Base-by-base conservation (phyloP, 2,113 vertebrate genomes). In the Ramphastos sulfuratus region DNA sequence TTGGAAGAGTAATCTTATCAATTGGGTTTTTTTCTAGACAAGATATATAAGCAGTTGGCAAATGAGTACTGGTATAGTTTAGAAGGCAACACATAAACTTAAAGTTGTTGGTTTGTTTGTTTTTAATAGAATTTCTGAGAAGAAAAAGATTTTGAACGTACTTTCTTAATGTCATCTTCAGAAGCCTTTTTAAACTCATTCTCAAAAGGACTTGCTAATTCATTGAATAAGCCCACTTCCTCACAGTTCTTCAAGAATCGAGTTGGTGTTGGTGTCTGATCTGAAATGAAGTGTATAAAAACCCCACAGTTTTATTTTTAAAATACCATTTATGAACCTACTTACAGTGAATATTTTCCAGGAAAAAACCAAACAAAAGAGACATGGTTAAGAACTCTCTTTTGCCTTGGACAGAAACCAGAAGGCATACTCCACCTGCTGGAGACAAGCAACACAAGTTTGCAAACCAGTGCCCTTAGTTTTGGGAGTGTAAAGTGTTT, bases 231-330 rank as follows among this genome's bases (percentile, higher is more conserved):
- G 89, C 99, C 99, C 11, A 99, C 99, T 98, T 99, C 99, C 98
- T 99, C 99, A 95, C 99, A 99, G 98, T 99, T 99, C 98, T 99
- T 99, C 94, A 99, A 95, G 96, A 99, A 99, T 94, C 99, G 98
- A 81, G 99, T 99, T 50, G 99, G 99, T 70, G 99, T 99, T 35
- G 99, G 99, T 30, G 99, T 99, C 98, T 99, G 99, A 98, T 99
- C 99, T 99, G 98, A 92, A 98, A 97, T 10, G 81, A 96, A 96
- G 93, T 7, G 67, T 35, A 95, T 79, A 96, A 60, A 89, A 79
- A 3, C 5, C 31, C 59, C 84, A 46, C 15, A 33, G 10, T 66
- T 92, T 91, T 65, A 54, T 23, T 87, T 75, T 66, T 15, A 56
- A 67, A 91, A 77, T 63, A 60, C 21, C 21, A 67, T 52, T 85